Evolutionary conservation across 2,113 vertebrate species (phyloP).

Genomic region (Psettodes erumei): DNA sequence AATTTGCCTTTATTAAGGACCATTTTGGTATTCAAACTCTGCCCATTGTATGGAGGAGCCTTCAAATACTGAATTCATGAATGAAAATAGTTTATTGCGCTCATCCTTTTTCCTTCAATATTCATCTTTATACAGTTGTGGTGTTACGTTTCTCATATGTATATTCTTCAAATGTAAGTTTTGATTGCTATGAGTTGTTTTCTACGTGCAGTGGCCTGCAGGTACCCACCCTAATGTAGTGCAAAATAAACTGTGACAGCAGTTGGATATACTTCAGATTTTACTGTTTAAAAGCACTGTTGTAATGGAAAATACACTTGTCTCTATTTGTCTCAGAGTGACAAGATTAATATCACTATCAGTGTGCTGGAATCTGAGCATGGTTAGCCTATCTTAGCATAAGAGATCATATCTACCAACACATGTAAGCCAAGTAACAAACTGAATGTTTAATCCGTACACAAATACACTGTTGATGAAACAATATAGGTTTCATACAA

Average conservation of each 20-base stretch:
- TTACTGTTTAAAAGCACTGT: not conserved
- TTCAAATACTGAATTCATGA: not conserved
- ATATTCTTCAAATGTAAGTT: not conserved
- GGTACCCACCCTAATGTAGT: too few relatives aligned
- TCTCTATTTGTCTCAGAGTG: not conserved
- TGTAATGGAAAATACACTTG: not conserved
- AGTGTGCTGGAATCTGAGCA: too few relatives aligned
- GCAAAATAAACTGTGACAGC: too few relatives aligned
- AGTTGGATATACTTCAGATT: not conserved
- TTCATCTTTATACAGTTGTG: not conserved
- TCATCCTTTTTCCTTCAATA: not conserved
- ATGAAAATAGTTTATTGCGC: not conserved
- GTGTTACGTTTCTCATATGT: not conserved
- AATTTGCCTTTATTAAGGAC: constrained; percentile 41
- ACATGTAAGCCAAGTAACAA: too few relatives aligned
- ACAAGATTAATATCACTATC: not conserved
- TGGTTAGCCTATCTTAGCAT: not conserved
- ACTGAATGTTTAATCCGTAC: too few relatives aligned
- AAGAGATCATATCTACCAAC: too few relatives aligned
- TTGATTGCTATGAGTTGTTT: not conserved
- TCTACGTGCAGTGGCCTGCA: too few relatives aligned
- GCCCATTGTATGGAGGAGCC: not conserved
- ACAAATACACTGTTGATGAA: too few relatives aligned
- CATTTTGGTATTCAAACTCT: constrained; percentile 26
- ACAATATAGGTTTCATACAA: too few relatives aligned